Conservation (phyloP, 1,140 invertebrate genomes). For the Linepithema humile region DNA sequence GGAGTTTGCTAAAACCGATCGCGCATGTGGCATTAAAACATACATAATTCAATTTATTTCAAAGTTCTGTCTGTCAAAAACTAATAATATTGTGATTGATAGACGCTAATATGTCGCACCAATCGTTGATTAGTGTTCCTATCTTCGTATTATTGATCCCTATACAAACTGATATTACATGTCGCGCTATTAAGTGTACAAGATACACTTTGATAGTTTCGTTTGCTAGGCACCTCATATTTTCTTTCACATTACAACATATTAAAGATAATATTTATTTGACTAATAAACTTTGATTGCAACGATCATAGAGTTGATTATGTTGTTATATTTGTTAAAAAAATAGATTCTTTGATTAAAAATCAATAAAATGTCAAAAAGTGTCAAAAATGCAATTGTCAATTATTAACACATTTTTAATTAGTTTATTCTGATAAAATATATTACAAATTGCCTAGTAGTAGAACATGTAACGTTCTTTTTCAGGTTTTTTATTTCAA, state of each 20-base stretch:
- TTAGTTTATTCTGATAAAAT: too few species aligned
- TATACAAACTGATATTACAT: slow-evolving; percentile 62
- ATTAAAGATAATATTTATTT: slow-evolving; percentile 1
- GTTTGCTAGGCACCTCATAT: neutral
- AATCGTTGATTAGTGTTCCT: slow-evolving; percentile 9
- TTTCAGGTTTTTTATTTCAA: too few species aligned
- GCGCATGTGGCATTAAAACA: neutral
- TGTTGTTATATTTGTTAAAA: too few species aligned
- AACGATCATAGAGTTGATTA: too few species aligned
- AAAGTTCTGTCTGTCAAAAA: neutral
- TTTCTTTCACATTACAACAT: neutral
- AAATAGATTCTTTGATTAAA: too few species aligned
- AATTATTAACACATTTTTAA: too few species aligned
- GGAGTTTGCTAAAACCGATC: neutral
- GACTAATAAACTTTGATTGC: neutral
- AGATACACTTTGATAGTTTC: slow-evolving; percentile 7
- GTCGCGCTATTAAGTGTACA: slow-evolving; percentile 14
- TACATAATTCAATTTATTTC: neutral
- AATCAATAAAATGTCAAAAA: too few species aligned
- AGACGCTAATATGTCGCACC: slow-evolving; percentile 7
- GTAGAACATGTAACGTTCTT: too few species aligned
- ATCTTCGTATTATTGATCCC: slow-evolving; percentile 48
- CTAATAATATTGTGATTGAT: slow-evolving; percentile 26
- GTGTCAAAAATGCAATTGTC: too few species aligned
- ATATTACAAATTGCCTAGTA: too few species aligned